phyloP scores from a whole-genome alignment of 2,797 vertebrate genomes.

The Euthynnus affinis region DNA sequence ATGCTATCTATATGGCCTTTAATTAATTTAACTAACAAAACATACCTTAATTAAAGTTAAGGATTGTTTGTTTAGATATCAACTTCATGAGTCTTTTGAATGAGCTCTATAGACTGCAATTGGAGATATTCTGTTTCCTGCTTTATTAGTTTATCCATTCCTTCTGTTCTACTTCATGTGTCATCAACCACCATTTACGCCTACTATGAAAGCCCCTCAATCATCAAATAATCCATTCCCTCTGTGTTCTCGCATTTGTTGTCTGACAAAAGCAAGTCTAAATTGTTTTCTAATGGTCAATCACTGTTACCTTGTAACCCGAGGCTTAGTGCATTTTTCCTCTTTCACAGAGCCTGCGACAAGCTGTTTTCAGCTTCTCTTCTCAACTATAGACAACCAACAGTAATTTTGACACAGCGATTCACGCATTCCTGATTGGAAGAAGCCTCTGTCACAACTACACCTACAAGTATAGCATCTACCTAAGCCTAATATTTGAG shows the following conservation, averaged over 20 bases:
- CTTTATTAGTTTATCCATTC: not conserved
- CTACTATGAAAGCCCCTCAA: not conserved
- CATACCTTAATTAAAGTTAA: not conserved
- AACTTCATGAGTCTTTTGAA: not conserved
- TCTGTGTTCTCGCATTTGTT: not conserved
- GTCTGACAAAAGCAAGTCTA: not conserved
- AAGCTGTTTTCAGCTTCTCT: not conserved
- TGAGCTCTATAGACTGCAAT: not conserved
- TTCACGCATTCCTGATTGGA: not conserved
- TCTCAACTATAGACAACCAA: not conserved
- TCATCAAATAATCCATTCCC: constrained; percentile 1
- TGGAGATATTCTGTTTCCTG: not conserved
- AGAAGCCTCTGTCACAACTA: not conserved
- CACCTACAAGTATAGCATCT: not conserved
- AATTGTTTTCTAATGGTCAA: constrained; percentile 13
- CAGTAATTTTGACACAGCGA: not conserved
- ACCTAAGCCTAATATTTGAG: not conserved
- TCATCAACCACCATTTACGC: not conserved
- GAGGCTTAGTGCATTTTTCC: not conserved
- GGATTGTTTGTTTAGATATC: constrained; percentile 1
- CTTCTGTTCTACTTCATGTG: not conserved
- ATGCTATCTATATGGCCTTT: constrained; percentile 2
- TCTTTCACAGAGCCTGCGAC: not conserved
- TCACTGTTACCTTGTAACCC: not conserved
- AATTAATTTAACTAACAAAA: constrained; percentile 20